phyloP scores from a whole-genome alignment of 2,888 invertebrate genomes.

The Tromatobia lineatoria region DNA sequence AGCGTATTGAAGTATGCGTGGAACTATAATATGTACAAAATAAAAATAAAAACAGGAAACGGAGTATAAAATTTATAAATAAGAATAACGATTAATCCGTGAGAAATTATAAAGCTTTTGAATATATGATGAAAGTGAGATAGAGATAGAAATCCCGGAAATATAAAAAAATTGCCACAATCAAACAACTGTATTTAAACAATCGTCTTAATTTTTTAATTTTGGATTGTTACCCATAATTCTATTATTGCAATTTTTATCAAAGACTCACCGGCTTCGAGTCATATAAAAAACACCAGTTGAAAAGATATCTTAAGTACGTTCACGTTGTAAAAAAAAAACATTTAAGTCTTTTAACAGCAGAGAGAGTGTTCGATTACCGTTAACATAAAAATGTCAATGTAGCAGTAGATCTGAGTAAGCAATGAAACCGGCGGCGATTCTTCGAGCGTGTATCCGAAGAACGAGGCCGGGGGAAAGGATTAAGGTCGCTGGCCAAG shows the following conservation, averaged over 20 bases:
- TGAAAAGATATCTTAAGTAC: background rate
- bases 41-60: too few relatives aligned
- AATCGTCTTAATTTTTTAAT: too few relatives aligned
- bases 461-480: constrained; percentile 74
- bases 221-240: background rate
- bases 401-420: background rate
- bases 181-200: too few relatives aligned
- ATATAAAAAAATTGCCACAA: too few relatives aligned
- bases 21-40: too few relatives aligned
- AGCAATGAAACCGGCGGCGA: constrained; percentile 31
- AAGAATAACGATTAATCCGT: too few relatives aligned
- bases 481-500: constrained; percentile 76
- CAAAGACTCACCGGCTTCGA: background rate
- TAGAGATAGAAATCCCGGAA: too few relatives aligned
- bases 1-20: too few relatives aligned
- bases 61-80: too few relatives aligned
- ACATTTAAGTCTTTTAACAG: background rate
- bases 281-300: background rate
- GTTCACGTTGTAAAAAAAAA: background rate
- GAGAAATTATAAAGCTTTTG: too few relatives aligned
- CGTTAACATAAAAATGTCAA: background rate
- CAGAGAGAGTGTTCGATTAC: background rate
- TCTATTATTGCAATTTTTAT: too few relatives aligned
- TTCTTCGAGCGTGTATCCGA: constrained; percentile 29
- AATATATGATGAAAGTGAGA: too few relatives aligned